Percentiles rank a stretch among this genome's conserved stretches.
These are phyloP conservation scores for Holothuria glaberrima DNA, from an alignment of 35 echinoderm and acorn worm genomes.

Conservation along the genomic window DNA sequence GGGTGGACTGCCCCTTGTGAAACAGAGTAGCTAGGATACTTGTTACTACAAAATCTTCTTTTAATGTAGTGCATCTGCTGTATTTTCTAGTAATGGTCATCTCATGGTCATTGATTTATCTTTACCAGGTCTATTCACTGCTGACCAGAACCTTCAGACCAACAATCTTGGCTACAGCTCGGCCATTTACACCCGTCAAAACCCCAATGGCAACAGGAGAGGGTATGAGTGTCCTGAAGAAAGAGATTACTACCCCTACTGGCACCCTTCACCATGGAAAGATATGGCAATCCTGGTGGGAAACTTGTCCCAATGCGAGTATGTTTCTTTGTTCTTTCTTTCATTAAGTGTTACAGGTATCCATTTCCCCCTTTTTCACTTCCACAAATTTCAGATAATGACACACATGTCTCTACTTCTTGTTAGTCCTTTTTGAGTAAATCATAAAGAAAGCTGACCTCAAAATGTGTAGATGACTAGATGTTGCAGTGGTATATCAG, in stretches of 20 bases:
- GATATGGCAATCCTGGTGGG: constrained; percentile 91
- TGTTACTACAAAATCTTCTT: background rate
- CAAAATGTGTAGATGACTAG: no score
- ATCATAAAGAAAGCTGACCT: no score
- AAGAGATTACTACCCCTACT: constrained; percentile 97
- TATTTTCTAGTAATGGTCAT: background rate
- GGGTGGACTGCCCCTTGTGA: no score
- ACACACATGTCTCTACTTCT: no score
- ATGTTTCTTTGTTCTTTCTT: background rate
- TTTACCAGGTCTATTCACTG: constrained; percentile 90
- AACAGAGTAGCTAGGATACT: background rate
- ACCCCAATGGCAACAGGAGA: constrained; percentile 87
- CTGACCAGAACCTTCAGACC: constrained; percentile 87
- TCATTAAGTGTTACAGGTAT: no score
- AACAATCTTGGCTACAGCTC: constrained; percentile 95
- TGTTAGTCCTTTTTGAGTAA: no score
- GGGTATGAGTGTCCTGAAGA: constrained; percentile 99
- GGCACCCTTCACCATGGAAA: constrained; percentile 93
- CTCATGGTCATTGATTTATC: no score
- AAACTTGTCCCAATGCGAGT: constrained; percentile 82
- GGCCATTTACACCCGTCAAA: constrained; percentile 95
- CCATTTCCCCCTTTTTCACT: no score
- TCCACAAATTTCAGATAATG: no score
- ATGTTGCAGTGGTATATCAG: no score
- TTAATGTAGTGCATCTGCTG: background rate